Conservation (phyloP, 2,888 invertebrate species). For the Tetramorium bicarinatum region DNA sequence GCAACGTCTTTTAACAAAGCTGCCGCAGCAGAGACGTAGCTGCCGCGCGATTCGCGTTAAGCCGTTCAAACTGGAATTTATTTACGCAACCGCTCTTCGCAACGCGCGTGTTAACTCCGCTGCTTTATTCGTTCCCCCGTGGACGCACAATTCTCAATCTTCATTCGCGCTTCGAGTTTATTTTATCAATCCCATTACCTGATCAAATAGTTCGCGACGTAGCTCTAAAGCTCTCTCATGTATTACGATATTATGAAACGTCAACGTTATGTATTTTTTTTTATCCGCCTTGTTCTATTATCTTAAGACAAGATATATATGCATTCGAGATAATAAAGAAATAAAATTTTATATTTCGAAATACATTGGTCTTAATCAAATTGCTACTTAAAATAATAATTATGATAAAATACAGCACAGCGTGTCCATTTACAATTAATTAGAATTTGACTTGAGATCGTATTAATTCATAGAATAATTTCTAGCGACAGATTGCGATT, state of each 20-base stretch:
- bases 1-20: constrained; percentile 73
- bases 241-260: neutral
- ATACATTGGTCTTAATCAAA: neutral
- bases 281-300: neutral
- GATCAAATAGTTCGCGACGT: neutral
- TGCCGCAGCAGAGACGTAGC: constrained; percentile 74
- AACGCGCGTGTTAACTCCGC: constrained; percentile 26
- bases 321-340: neutral
- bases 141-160: constrained; percentile 37
- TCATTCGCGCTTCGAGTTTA: constrained; percentile 21
- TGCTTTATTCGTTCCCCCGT: constrained; percentile 7
- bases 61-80: constrained; percentile 82
- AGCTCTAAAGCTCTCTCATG: neutral
- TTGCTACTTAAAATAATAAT: neutral
- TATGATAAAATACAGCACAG: neutral
- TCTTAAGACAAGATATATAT: neutral
- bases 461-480: neutral
- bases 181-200: constrained; percentile 23
- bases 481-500: neutral
- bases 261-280: neutral
- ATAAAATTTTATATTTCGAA: neutral
- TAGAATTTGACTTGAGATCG: neutral
- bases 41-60: constrained; percentile 80
- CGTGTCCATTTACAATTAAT: neutral
- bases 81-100: constrained; percentile 71